Evolutionary conservation across 37 sponge, comb jelly and placozoan species (phyloP), one percentile per base, ranked within the genome.

Genomic region (Eunapius fragilis): DNA sequence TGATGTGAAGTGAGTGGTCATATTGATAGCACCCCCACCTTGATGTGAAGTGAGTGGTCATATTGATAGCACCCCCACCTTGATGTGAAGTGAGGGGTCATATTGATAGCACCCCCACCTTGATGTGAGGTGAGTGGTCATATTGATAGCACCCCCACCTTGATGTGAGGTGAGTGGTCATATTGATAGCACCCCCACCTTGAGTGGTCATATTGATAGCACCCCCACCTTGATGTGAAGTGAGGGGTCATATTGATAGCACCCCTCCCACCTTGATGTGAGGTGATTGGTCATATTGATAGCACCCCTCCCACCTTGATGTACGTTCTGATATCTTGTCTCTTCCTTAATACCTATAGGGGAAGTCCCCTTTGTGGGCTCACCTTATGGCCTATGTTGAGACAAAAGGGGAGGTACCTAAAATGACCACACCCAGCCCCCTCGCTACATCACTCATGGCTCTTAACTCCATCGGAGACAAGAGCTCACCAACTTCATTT

Each of bases 361-460:
- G 94, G 30, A 89, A 89, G 72, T 89, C 90, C 77, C 86, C 87
- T 2, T 70, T 95, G 41, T 95, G 96, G 96, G 80, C 88, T 23
- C 93, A 92, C 31, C 84, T 95, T 31, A 92, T 83, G 80, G 88
- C 96, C 3, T 95, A 80, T 76, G 92, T 84, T 30, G 92, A 94
- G 77, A 69, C 77, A 2, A 19, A 70, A 13, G 86, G 84, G 28
- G 49, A 37, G 69, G 86, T 69, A 7, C 67, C 31, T 33, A 67
- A 30, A 25, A 35, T 30, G 58, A 67, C 68, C 35, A 34, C 31
- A 74, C 84, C 47, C 84, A 37, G 33, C 19, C 36, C 76, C 31
- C 84, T 73, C 72, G 32, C 41, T 72, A 74, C 74, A 83, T 83
- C 76, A 73, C 75, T n/a, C 72, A 32, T 32, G 45, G 75, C 84